These are phyloP conservation scores for Porites australiensis DNA, from an alignment of 64 coral and sea anemone genomes.

Conservation along the genomic window DNA sequence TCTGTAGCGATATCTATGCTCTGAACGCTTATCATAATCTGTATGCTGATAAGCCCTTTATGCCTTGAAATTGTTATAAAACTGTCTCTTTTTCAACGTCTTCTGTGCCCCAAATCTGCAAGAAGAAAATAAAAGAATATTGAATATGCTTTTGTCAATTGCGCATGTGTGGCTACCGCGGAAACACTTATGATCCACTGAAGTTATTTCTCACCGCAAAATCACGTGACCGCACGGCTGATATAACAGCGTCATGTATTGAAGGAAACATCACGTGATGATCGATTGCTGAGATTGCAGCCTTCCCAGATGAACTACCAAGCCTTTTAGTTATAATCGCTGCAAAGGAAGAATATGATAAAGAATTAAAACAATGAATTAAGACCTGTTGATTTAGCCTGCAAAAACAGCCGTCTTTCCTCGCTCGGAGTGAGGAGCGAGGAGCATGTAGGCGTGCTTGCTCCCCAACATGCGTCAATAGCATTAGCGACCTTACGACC, in stretches of 20 bases:
- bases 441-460: no score
- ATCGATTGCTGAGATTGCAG: neutral
- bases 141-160: neutral
- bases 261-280: conserved; percentile 49
- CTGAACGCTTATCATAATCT: no score
- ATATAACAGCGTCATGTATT: conserved; percentile 43
- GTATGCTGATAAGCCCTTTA: neutral
- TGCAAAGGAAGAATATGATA: neutral
- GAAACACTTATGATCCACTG: neutral
- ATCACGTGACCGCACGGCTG: conserved; percentile 31
- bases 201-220: neutral
- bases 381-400: no score
- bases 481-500: no score
- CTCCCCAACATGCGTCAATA: no score
- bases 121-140: neutral
- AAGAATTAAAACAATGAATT: neutral
- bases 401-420: no score
- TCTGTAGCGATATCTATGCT: no score
- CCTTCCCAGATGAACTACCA: neutral
- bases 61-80: neutral
- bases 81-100: conserved; percentile 1
- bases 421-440: no score
- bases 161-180: neutral
- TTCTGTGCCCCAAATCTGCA: conserved; percentile 21
- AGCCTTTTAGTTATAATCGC: conserved; percentile 1